Evolutionary conservation across 2,797 vertebrate genomes (phyloP).

Genomic region (Mionectes olivaceus): DNA sequence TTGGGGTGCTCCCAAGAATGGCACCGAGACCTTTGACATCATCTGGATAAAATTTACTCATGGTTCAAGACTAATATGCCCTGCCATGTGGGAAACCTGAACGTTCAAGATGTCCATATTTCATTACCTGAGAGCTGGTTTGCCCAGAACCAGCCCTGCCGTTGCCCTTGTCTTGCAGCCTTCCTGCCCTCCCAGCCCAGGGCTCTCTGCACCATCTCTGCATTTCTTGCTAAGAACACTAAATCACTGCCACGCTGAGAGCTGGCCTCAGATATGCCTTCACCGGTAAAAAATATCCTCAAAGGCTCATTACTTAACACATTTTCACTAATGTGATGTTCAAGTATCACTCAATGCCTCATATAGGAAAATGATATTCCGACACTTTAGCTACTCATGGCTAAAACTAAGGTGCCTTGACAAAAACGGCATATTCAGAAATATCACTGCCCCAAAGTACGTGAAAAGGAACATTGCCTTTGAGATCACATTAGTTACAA

Average conservation of each 20-base stretch:
- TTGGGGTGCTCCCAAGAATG: background rate
- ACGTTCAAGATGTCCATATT: background rate
- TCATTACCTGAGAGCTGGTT: background rate
- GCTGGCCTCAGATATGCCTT: background rate
- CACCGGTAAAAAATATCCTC: background rate
- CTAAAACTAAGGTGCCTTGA: background rate
- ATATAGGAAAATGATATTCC: background rate
- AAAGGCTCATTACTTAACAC: constrained; percentile 26
- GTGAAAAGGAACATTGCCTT: background rate
- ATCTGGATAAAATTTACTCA: background rate
- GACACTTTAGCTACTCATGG: background rate
- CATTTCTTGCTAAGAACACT: background rate
- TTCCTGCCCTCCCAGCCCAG: background rate
- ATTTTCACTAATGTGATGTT: constrained; percentile 29
- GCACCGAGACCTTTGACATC: background rate
- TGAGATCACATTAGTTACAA: background rate
- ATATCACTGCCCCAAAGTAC: fast-evolving
- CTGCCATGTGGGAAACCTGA: background rate
- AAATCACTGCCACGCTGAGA: background rate
- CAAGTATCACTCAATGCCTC: background rate
- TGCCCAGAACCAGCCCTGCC: background rate
- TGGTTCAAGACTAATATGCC: background rate
- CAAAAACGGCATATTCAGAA: background rate
- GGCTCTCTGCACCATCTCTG: background rate
- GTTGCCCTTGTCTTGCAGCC: background rate